Evolutionary conservation across 2,888 invertebrate species (phyloP), one percentile per base, ranked within the genome.

Genomic region (Mantis religiosa): DNA sequence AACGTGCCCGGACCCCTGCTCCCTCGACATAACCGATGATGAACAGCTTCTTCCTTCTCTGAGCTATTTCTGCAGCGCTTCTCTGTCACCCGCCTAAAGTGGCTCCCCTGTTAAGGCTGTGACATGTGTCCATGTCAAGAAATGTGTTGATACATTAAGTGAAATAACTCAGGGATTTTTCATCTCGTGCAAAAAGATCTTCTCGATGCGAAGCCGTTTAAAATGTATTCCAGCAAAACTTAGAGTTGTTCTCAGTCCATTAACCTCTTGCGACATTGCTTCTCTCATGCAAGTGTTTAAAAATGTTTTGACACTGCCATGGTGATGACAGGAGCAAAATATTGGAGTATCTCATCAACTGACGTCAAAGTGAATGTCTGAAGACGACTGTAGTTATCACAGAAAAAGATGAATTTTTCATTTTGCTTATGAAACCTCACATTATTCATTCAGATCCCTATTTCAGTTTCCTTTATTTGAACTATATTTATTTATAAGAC

Each of bases 21-120:
- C 47, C 30, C 85, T 25, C 71, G 34, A 85, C 88, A 85, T 28
- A 82, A 81, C 28, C 27, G 81, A 88, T 88, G 88, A 88, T 85
- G n/a, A 88, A 88, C 30, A 28, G 88, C 81, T 71, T 71, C 54
- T 71, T 54, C 85, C 25, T 4, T 34, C 84, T 71, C 25, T 8
- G 84, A 30, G 82, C 41, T 88, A 88, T 88, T 88, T 88, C 82
- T 71, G 25, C 54, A 71, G 54, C 54, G 54, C 20, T 71, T 71
- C 54, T 71, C 20, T 71, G 54, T 71, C 54, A 71, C 54, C 54
- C 54, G 54, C 54, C 54, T 71, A 71, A 71, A 71, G 54, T 71
- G 41, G 54, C 54, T 71, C 15, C 54, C 54, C 54, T 71, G 54
- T 71, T 71, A 71, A 71, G 54, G 54, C 15, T 71, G 54, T 71